Percentiles rank a stretch among this genome's conserved stretches.
phyloP scores from a whole-genome alignment of 1,140 invertebrate genomes.

The Macrotrachela quadricornifera region DNA sequence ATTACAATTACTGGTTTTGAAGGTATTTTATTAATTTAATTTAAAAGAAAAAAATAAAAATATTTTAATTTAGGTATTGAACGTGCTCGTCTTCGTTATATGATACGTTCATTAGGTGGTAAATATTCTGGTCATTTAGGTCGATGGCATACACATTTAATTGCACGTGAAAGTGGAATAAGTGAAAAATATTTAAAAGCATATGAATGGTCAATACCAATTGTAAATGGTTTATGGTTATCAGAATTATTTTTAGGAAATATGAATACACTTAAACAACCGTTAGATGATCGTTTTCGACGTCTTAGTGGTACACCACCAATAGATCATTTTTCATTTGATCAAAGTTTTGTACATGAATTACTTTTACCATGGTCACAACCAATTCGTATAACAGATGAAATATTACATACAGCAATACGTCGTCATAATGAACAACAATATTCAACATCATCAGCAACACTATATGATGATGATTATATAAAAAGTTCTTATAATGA shows the following conservation, averaged over 20 bases:
- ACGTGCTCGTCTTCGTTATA: conserved; percentile 46
- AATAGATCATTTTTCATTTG: too few relatives aligned
- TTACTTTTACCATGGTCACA: too few relatives aligned
- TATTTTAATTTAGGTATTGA: conserved; percentile 53
- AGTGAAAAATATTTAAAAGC: conserved; percentile 69
- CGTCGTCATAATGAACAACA: too few relatives aligned
- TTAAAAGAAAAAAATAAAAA: too few relatives aligned
- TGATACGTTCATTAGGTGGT: conserved; percentile 65
- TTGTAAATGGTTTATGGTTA: conserved; percentile 77
- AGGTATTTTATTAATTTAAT: conserved; percentile 18
- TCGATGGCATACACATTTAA: neutral
- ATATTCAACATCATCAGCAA: too few relatives aligned
- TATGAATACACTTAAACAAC: conserved; percentile 47
- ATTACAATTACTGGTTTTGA: neutral
- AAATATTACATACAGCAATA: too few relatives aligned
- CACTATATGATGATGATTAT: too few relatives aligned
- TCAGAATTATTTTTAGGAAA: conserved; percentile 76
- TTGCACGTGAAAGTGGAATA: neutral
- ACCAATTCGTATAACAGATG: too few relatives aligned
- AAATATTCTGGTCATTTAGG: conserved; percentile 34
- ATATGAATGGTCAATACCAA: conserved; percentile 55
- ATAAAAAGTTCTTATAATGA: too few relatives aligned
- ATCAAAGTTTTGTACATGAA: too few relatives aligned
- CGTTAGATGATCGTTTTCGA: conserved; percentile 63
- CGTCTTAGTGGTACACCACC: conserved; percentile 42